phyloP scores from a whole-genome alignment of 1,140 invertebrate species.

The Tetragnatha versicolor region DNA sequence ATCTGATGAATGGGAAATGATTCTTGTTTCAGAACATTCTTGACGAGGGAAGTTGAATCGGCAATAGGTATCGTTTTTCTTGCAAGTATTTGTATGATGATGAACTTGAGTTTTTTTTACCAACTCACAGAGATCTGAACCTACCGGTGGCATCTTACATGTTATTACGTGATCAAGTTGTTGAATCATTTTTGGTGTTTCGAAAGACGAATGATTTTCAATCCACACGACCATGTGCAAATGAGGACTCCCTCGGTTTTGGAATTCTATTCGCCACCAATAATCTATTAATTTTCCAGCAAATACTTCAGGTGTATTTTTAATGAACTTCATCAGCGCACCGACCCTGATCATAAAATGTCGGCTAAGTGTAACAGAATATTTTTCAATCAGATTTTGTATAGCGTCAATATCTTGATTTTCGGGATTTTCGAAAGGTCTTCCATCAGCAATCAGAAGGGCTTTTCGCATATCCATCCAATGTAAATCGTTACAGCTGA shows the following conservation, averaged over 20 bases:
- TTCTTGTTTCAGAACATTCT: slow-evolving; percentile 28
- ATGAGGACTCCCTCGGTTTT: slow-evolving; percentile 65
- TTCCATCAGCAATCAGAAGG: slow-evolving; percentile 29
- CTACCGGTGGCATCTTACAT: slow-evolving; percentile 18
- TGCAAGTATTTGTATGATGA: slow-evolving; percentile 40
- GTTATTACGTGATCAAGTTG: slow-evolving; percentile 22
- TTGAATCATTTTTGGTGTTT: slow-evolving; percentile 59
- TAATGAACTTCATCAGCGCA: slow-evolving; percentile 26
- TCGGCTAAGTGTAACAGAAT: neutral
- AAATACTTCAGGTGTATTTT: slow-evolving; percentile 16
- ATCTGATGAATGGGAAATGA: slow-evolving; percentile 2
- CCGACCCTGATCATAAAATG: neutral
- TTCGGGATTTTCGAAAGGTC: neutral
- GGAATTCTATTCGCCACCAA: slow-evolving; percentile 64
- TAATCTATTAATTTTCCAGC: slow-evolving; percentile 57
- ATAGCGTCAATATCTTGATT: neutral
- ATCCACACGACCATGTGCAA: slow-evolving; percentile 65
- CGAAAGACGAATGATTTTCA: slow-evolving; percentile 61
- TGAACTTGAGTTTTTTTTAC: slow-evolving; percentile 34
- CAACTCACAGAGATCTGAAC: slow-evolving; percentile 32
- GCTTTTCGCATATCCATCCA: slow-evolving; percentile 47
- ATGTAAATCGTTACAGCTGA: slow-evolving; percentile 45
- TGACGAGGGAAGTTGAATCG: slow-evolving; percentile 42
- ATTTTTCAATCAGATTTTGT: neutral
- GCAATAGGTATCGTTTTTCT: slow-evolving; percentile 3